Base-by-base conservation (phyloP, 1,140 invertebrate species). In the Drosophila setifemur region DNA sequence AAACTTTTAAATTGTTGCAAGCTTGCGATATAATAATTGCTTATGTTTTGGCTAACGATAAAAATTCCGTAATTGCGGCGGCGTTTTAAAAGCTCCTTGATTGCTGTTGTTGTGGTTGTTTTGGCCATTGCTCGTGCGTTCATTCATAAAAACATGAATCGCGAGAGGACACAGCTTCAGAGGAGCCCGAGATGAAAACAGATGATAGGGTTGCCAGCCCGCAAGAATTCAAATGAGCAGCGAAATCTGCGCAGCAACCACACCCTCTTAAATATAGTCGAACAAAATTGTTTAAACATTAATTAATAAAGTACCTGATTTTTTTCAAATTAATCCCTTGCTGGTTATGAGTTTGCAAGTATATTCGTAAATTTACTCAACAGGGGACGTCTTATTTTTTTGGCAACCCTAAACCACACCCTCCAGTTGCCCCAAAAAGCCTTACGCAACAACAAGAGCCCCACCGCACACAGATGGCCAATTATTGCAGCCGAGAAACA, bases 381-480 rank as follows among this genome's bases (percentile, higher is more conserved):
- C 5, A 1, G 4, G 6, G 11, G 11, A n/a, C 7, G 31, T 33
- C 9, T 3, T 16, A 4, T 9, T 18, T 45, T 28, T 44, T 23
- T 16, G 52, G n/a, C 26, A 55, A 45, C 52, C 47, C 66, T 76
- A 73, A 85, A 81, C 82, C 82, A 87, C 82, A 85, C 83, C 83
- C 83, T 88, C 81, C 63, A 72, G 60, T 68, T 88, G 83, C 61
- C 83, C 83, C 78, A 88, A 75, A 87, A 87, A 86, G 76, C 76
- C 79, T 83, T 83, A 83, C 78, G 78, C 78, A 83, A 83, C 70
- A 83, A 83, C 73, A 82, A 83, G 58, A 67, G n/a, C 16, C 40
- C n/a, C 7, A 18, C 29, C 55, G 11, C 47, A 77, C 67, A 68
- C 49, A 73, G 60, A 53, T 57, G 44, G 54, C 37, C 67, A 77